Percentiles rank a stretch among this genome's conserved stretches.
These are phyloP conservation scores for Melinaea marsaeus DNA, from an alignment of 2,888 invertebrate genomes.

Conservation along the genomic window DNA sequence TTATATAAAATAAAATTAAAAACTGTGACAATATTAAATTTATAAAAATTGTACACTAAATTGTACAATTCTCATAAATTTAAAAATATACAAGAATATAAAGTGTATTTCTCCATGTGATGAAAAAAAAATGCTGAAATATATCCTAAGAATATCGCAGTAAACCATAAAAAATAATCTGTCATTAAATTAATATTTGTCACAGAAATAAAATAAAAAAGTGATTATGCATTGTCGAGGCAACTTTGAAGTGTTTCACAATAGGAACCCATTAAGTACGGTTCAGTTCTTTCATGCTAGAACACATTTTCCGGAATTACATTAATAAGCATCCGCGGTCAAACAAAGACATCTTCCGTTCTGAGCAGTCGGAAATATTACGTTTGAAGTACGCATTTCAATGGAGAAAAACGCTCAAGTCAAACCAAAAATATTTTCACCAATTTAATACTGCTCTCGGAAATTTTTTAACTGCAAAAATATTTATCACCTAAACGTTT, in stretches of 20 bases:
- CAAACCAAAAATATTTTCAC: conserved; percentile 5
- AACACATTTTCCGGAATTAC: conserved; percentile 62
- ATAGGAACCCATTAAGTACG: conserved; percentile 48
- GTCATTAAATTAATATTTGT: conserved; percentile 62
- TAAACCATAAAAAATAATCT: conserved; percentile 34
- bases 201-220: conserved; percentile 63
- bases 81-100: background rate
- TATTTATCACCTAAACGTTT: conserved; percentile 12
- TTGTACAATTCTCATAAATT: too few relatives aligned
- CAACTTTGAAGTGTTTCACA: conserved; percentile 52
- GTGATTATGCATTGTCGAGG: conserved; percentile 59
- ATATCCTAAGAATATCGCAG: conserved; percentile 30
- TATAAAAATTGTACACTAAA: too few relatives aligned
- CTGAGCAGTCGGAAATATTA: conserved; percentile 59
- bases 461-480: too few relatives aligned
- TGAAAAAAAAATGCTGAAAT: background rate
- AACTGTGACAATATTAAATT: too few relatives aligned
- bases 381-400: conserved; percentile 52
- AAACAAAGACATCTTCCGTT: conserved; percentile 69
- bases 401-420: conserved; percentile 42
- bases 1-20: too few relatives aligned
- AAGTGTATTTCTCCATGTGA: background rate
- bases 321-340: conserved; percentile 66
- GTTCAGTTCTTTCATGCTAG: conserved; percentile 61
- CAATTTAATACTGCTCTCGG: too few relatives aligned